Percentiles rank a stretch among this genome's conserved stretches.
phyloP scores from a whole-genome alignment of 1,140 invertebrate species.

The Anoplolepis gracilipes region DNA sequence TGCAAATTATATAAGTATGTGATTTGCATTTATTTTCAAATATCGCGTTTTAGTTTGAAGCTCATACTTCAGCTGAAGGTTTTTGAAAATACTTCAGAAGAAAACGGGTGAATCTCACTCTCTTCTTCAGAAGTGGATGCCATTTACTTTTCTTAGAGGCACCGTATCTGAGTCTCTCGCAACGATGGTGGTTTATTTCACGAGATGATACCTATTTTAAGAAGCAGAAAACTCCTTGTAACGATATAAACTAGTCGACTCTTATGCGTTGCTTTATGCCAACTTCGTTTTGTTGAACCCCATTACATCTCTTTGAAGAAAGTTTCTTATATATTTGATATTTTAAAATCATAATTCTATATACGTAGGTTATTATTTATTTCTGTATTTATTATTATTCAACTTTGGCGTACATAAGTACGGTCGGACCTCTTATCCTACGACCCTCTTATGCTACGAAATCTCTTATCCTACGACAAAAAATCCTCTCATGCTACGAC shows the following conservation, averaged over 20 bases:
- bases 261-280: not conserved
- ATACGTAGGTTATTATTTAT: not conserved
- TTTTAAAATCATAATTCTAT: not conserved
- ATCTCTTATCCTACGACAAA: too few species aligned
- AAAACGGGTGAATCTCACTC: conserved; percentile 3
- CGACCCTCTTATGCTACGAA: too few species aligned
- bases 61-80: not conserved
- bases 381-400: not conserved
- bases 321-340: too few species aligned
- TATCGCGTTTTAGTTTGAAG: conserved; percentile 8
- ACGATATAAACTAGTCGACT: not conserved
- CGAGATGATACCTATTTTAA: conserved; percentile 40
- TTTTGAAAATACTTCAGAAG: not conserved
- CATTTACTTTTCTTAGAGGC: not conserved
- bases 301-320: not conserved
- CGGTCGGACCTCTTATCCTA: too few species aligned
- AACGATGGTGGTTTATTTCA: not conserved
- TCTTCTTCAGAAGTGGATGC: not conserved
- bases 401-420: not conserved
- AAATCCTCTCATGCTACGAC: too few species aligned
- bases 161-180: not conserved
- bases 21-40: not conserved
- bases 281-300: not conserved
- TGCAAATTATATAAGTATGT: not conserved
- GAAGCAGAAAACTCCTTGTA: not conserved